Percentiles rank a stretch among this genome's conserved stretches.
Evolutionary conservation across 2,797 vertebrate genomes (phyloP).

Genomic region (Chromobotia macracanthus): DNA sequence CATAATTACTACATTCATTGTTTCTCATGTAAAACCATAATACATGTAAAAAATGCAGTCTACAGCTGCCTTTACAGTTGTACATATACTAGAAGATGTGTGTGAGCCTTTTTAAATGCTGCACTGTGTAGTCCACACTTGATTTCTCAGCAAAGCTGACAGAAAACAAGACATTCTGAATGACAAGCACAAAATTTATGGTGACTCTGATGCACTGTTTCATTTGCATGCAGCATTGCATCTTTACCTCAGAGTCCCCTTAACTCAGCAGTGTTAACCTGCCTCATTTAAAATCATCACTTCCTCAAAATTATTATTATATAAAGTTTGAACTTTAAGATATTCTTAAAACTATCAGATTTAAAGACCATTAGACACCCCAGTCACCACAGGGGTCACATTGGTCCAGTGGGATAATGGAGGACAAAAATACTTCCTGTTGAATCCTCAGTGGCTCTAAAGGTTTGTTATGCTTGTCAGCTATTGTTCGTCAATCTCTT

Average conservation of each 20-base stretch:
- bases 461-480: slow-evolving; percentile 18
- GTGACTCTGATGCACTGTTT: neutral
- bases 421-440: neutral
- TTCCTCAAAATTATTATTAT: neutral
- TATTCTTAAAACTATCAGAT: neutral
- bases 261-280: neutral
- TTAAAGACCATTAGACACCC: neutral
- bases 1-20: neutral
- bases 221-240: too few relatives aligned
- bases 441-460: neutral
- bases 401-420: neutral
- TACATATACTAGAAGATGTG: neutral
- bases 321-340: neutral
- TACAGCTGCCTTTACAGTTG: too few relatives aligned
- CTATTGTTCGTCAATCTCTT: slow-evolving; percentile 28
- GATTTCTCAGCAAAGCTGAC: too few relatives aligned
- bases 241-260: neutral
- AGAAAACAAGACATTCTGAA: too few relatives aligned
- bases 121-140: too few relatives aligned
- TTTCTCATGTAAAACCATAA: neutral
- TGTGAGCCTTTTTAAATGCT: neutral
- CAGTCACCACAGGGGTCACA: neutral
- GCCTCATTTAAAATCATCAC: neutral
- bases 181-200: neutral
- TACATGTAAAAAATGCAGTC: neutral